phyloP scores from a whole-genome alignment of 2,797 vertebrate genomes.

The Rhinophrynus dorsalis region DNA sequence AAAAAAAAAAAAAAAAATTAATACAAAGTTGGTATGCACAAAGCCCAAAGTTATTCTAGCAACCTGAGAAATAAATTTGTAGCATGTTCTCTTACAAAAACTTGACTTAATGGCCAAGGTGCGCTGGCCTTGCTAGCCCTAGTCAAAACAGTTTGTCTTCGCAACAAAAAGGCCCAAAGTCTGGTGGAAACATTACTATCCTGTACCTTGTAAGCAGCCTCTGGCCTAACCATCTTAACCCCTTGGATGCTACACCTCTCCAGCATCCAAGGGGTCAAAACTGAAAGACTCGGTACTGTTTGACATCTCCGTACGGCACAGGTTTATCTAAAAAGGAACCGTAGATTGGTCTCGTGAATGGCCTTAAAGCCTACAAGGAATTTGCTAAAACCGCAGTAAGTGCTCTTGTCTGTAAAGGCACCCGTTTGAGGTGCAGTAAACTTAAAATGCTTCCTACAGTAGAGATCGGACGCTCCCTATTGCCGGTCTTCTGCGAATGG shows the following conservation, averaged over 20 bases:
- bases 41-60: slow-evolving; percentile 67
- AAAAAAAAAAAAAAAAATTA: too few relatives aligned
- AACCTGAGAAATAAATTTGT: slow-evolving; percentile 69
- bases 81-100: slow-evolving; percentile 48
- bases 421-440: background rate
- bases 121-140: background rate
- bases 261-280: too few relatives aligned
- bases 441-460: background rate
- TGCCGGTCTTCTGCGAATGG: background rate
- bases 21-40: too few relatives aligned
- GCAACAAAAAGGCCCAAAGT: background rate
- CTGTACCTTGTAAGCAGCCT: too few relatives aligned
- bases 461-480: background rate
- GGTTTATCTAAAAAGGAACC: background rate
- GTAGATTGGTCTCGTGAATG: slow-evolving; percentile 1
- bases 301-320: background rate
- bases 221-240: too few relatives aligned
- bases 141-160: background rate
- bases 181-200: too few relatives aligned
- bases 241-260: too few relatives aligned
- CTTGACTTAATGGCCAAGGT: background rate
- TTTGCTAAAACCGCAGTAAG: slow-evolving; percentile 1
- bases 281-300: too few relatives aligned
- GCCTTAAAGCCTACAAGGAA: background rate
- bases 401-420: slow-evolving; percentile 12